Evolutionary conservation across 2,113 vertebrate species (phyloP).

Genomic region (Eulemur rufifrons): DNA sequence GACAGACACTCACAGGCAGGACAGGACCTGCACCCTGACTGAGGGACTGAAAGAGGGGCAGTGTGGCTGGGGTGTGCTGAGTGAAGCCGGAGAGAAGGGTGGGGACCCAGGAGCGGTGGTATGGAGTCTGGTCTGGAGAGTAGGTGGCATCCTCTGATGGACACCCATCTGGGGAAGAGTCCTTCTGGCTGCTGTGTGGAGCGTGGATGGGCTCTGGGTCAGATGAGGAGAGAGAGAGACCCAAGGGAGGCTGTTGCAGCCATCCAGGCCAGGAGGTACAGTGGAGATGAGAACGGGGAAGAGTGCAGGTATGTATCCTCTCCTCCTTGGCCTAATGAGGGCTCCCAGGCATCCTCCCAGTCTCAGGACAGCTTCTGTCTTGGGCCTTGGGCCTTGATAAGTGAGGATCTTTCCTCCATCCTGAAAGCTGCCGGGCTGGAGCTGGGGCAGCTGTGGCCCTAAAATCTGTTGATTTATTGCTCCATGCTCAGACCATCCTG

Average conservation of each 20-base stretch:
- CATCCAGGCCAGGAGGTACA: neutral
- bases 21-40: neutral
- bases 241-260: no score
- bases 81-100: neutral
- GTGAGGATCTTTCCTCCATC: neutral
- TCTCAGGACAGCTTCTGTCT: neutral
- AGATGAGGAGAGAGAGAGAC: neutral
- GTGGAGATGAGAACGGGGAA: neutral
- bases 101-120: neutral
- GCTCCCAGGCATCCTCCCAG: neutral
- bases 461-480: neutral
- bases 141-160: neutral
- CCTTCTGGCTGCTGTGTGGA: neutral
- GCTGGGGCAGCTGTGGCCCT: neutral
- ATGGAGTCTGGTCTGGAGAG: neutral
- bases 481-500: neutral
- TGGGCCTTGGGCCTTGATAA: neutral
- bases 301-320: neutral
- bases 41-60: neutral
- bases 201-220: neutral
- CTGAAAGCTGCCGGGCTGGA: neutral
- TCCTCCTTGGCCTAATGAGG: neutral
- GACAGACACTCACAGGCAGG: neutral
- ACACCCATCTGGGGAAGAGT: neutral
- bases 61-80: neutral